Base-by-base conservation (phyloP, 2,888 invertebrate species). In the Drosophila peninsularis region DNA sequence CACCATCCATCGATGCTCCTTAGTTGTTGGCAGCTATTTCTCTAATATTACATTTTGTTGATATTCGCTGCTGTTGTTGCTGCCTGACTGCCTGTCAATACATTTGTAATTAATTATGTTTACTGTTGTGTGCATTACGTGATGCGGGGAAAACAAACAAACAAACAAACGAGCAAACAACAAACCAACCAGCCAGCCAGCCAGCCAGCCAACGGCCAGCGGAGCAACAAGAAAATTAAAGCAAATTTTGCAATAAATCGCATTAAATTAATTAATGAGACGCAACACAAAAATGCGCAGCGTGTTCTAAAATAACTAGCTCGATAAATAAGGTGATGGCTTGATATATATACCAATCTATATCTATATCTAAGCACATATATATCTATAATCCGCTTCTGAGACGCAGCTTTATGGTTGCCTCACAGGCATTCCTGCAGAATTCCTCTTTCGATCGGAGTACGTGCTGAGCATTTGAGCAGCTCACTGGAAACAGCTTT, bases 71-170 rank as follows among this genome's bases (percentile, higher is more conserved):
- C 36, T 42, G 41, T 36, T 34, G 60, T 44, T 75, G 60, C 52
- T 73, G 45, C 63, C 57, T 61, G 56, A 57, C 70, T 62, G 44
- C 36, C 61, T 78, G 75, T 76, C 75, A 74, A 57, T 42, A 47
- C 34, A 60, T 54, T 54, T 30, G 54, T 54, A 70, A 76, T 76
- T 70, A 78, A 70, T 76, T 69, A 41, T 69, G 45, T 32, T 63
- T 53, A 27, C 42, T 21, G 56, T 54, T 49, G 32, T 49, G 32
- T 68, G 61, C 44, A 42, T 45, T 17, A 37, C 19, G 9, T 21
- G 14, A 47, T 39, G 55, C 30, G 24, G 44, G 30, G 24, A 36
- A 32, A n/a, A 44, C n/a, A 55, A 44, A 55, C 14, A 27, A 34
- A 42, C 13, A 17, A 24, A 3, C 11, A n/a, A 42, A 27, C 27